Evolutionary conservation across 2,888 invertebrate species (phyloP).

Genomic region (Fragum sueziense): DNA sequence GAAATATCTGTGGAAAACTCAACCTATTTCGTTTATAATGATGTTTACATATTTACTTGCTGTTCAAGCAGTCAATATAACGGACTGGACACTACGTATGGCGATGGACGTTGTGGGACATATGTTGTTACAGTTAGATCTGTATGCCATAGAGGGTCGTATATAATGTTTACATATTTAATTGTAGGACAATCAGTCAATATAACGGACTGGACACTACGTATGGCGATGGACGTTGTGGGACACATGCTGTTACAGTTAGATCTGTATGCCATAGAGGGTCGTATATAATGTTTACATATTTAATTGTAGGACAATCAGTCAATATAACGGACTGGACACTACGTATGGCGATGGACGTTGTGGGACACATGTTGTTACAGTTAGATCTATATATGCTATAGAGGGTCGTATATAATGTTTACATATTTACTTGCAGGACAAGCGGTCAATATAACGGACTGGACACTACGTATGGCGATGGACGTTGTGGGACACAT

Average conservation of each 20-base stretch:
- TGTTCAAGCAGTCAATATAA: slow-evolving; percentile 62
- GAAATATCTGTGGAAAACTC: no score
- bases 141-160: slow-evolving; percentile 64
- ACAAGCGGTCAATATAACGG: no score
- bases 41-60: neutral
- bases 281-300: no score
- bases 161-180: no score
- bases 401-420: no score
- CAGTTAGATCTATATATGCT: slow-evolving; percentile 63
- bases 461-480: no score
- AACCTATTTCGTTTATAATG: no score
- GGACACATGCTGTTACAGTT: slow-evolving; percentile 67
- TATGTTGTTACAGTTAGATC: slow-evolving; percentile 65
- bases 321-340: slow-evolving; percentile 64
- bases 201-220: slow-evolving; percentile 60
- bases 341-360: slow-evolving; percentile 64
- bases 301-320: slow-evolving; percentile 46
- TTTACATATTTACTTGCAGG: no score
- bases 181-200: slow-evolving; percentile 59
- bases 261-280: slow-evolving; percentile 63
- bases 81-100: slow-evolving; percentile 60
- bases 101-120: slow-evolving; percentile 70
- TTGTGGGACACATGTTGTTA: slow-evolving; percentile 67
- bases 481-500: slow-evolving; percentile 69
- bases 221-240: slow-evolving; percentile 67